Evolutionary conservation across 2,888 invertebrate species (phyloP), one percentile per base, ranked within the genome.

Genomic region (Uropetala carovei): DNA sequence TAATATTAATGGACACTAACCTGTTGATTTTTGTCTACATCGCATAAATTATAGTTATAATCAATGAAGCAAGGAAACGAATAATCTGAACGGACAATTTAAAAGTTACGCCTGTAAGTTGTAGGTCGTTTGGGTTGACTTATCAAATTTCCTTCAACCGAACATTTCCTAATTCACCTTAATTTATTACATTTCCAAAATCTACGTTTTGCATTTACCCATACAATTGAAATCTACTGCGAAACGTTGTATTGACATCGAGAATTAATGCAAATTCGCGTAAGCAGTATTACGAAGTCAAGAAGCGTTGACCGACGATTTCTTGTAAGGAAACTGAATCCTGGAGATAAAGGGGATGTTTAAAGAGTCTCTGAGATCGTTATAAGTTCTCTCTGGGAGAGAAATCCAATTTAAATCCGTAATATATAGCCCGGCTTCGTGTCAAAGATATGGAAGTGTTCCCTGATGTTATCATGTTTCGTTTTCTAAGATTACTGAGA

Each of bases 371-470:
- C 75, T 10, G 75, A 10, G 75, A 75, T 13, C 10, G 75, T 22
- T 27, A 27, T 75, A 75, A 11, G 22, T 27, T 11, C 16, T 22
- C 75, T 75, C 75, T 75, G 27, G 22, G 13, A 75, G 75, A 27
- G 13, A 75, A 22, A 75, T 27, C 75, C 75, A 75, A 75, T 75
- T 75, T 75, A 75, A 75, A 75, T 75, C 75, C 75, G 9, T 27
- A 75, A 75, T 75, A 75, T 75, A 75, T 75, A 27, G 22, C 22
- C 75, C 75, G 16, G 27, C 27, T 27, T 27, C 22, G 75, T 75
- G 75, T 27, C 27, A 27, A 27, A 75, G 75, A 75, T 75, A 27
- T 27, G 75, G 27, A 75, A 27, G 75, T 22, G 27, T 13, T 22
- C 22, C 11, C 13, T 75, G 75, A 75, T 75, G 27, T 75, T 75